Evolutionary conservation across 1,140 invertebrate genomes (phyloP).

Genomic region (Ridgeia piscesae): DNA sequence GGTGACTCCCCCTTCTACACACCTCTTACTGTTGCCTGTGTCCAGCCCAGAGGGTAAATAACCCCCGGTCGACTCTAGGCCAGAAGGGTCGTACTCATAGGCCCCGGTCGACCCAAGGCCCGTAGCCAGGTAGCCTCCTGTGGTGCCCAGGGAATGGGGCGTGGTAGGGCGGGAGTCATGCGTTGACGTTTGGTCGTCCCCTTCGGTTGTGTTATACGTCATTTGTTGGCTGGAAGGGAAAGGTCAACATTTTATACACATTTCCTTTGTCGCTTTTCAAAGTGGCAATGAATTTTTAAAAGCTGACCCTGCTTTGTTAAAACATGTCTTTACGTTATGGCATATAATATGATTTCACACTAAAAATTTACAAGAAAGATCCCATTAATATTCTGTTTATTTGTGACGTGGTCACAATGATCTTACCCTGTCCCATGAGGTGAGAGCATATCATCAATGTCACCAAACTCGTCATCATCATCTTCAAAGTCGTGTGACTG

Average conservation of each 20-base stretch:
- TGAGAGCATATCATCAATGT: neutral
- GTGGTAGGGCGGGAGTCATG: neutral
- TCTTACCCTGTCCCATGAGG: neutral
- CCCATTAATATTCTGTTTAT: neutral
- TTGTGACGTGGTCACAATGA: neutral
- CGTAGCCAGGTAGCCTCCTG: neutral
- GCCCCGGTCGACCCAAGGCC: neutral
- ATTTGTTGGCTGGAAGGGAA: neutral
- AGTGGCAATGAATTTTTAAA: no score
- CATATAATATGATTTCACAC: no score
- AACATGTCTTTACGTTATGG: no score
- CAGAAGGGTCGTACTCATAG: neutral
- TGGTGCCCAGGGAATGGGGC: neutral
- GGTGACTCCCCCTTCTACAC: neutral
- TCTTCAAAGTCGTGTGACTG: neutral
- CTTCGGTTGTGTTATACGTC: neutral
- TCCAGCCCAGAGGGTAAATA: neutral
- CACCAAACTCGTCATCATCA: neutral
- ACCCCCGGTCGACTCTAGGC: neutral
- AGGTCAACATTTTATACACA: neutral
- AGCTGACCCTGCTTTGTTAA: no score
- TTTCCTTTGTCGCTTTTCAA: neutral
- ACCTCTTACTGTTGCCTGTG: neutral
- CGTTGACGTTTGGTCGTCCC: neutral
- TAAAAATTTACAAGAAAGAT: neutral